Evolutionary conservation across 2,797 vertebrate species (phyloP).

Genomic region (Urosaurus nigricauda): DNA sequence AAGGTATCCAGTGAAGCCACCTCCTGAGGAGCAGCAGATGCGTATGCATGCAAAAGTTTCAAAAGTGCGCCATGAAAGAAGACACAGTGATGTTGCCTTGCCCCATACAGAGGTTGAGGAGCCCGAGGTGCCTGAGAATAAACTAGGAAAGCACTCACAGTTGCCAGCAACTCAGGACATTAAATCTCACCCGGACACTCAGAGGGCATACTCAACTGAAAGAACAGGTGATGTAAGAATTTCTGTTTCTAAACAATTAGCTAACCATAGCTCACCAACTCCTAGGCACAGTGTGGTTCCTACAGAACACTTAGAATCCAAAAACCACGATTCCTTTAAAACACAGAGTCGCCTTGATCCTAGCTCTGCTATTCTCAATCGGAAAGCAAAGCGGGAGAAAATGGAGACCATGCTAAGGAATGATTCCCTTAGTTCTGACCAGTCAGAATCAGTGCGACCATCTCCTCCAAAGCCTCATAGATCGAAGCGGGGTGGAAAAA

Average conservation of each 20-base stretch:
- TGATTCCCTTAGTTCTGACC: slow-evolving; percentile 97
- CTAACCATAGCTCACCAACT: slow-evolving; percentile 81
- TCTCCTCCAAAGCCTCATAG: slow-evolving; percentile 94
- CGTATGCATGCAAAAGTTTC: slow-evolving; percentile 97
- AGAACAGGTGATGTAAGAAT: slow-evolving; percentile 86
- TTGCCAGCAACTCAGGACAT: slow-evolving; percentile 82
- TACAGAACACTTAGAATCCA: slow-evolving; percentile 85
- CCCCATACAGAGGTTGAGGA: slow-evolving; percentile 90
- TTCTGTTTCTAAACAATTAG: slow-evolving; percentile 80
- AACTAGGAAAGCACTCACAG: slow-evolving; percentile 83
- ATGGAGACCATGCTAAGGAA: slow-evolving; percentile 93
- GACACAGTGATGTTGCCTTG: slow-evolving; percentile 96
- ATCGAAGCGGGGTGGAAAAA: slow-evolving; percentile 91
- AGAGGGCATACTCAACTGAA: slow-evolving; percentile 86
- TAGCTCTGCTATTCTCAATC: slow-evolving; percentile 82
- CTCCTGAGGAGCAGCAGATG: slow-evolving; percentile 98
- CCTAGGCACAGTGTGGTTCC: slow-evolving; percentile 82
- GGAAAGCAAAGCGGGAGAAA: slow-evolving; percentile 92
- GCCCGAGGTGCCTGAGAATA: slow-evolving; percentile 84
- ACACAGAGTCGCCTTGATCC: slow-evolving; percentile 90
- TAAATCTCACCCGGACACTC: slow-evolving; percentile 85
- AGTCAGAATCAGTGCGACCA: slow-evolving; percentile 94
- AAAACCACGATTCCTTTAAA: slow-evolving; percentile 87
- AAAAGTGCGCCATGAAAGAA: slow-evolving; percentile 94
- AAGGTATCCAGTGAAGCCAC: slow-evolving; percentile 93